Base-by-base conservation (phyloP, 2,888 invertebrate species). In the Microctonus hyperodae region DNA sequence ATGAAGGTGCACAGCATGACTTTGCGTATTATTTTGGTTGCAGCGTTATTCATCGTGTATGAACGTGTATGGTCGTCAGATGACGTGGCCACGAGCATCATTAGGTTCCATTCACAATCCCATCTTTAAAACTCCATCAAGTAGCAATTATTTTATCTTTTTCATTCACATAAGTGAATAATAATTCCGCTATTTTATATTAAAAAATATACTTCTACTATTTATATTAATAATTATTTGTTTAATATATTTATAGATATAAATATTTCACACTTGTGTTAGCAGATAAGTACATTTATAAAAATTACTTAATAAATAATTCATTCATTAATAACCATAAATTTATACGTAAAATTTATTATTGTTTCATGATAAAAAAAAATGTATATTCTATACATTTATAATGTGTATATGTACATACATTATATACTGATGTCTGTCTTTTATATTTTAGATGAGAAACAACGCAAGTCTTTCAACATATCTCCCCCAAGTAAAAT, bases 81-180 rank as follows among this genome's bases (percentile, higher is more conserved):
- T 82, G 81, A 83, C 79, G 80, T 74, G 75, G 78, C 79, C 65
- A 78, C 76, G 6, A n/a, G 9, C 44, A 44, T 82, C 82, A 81
- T 82, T 82, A 82, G 80, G 75, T 76, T 76, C 80, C 79, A 82
- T 82, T 83, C 80, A 82, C 76, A 80, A 78, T 79, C 79, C 79
- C 44, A 44, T 16, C 80, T 79, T 81, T 80, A 81, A 82, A 80
- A 80, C 81, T 73, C 81, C 78, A 80, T 83, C 80, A 78, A 81
- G 80, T 81, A 80, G 80, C 80, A 74, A 78, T 79, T 79, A 79
- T 80, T 81, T 81, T 75, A 74, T 80, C 64, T 62, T 25, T 40
- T 31, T 28, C 28, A 28, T 28, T 28, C 28, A 28, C 7, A 28
- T 28, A 28, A 28, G 7, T 28, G n/a, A n/a, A n/a, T n/a, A n/a